A percentile compares a stretch with the other conserved stretches of the same genome.
Conservation (phyloP, 2,888 invertebrate genomes). For the Ferrisia virgata region DNA sequence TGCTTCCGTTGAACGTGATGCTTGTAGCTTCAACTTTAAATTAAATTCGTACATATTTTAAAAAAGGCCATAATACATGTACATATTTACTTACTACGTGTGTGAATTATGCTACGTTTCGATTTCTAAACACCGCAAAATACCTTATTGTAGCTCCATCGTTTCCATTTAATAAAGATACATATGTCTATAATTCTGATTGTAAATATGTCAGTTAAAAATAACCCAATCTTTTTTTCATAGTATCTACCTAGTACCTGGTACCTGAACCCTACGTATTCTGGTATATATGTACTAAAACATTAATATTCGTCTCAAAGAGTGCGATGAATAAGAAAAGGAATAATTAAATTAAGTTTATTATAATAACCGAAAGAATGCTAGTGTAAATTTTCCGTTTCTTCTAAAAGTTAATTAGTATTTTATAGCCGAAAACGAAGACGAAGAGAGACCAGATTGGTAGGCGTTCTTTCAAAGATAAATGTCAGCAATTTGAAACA, state of each 20-base stretch:
- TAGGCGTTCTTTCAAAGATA: slow-evolving; percentile 40
- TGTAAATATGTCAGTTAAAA: not conserved
- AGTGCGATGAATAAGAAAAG: not conserved
- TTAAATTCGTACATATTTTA: not conserved
- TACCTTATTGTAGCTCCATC: not conserved
- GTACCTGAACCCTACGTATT: no score
- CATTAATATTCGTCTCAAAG: not conserved
- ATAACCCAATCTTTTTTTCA: not conserved
- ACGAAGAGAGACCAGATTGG: slow-evolving; percentile 27
- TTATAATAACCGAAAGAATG: slow-evolving; percentile 10
- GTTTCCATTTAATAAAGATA: not conserved
- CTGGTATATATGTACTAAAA: not conserved
- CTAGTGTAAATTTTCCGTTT: slow-evolving; percentile 15
- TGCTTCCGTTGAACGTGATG: not conserved
- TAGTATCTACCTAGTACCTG: no score
- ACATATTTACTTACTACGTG: no score
- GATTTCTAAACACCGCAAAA: not conserved
- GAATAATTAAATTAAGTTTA: slow-evolving; percentile 14
- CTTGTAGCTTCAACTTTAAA: not conserved
- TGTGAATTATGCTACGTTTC: no score
- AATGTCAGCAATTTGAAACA: slow-evolving; percentile 44
- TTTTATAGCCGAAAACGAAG: slow-evolving; percentile 38
- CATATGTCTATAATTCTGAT: not conserved
- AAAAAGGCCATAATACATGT: no score
- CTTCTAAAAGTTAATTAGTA: slow-evolving; percentile 36